Base-by-base conservation (phyloP, 2,113 vertebrate genomes). In the Entelurus aequoreus region DNA sequence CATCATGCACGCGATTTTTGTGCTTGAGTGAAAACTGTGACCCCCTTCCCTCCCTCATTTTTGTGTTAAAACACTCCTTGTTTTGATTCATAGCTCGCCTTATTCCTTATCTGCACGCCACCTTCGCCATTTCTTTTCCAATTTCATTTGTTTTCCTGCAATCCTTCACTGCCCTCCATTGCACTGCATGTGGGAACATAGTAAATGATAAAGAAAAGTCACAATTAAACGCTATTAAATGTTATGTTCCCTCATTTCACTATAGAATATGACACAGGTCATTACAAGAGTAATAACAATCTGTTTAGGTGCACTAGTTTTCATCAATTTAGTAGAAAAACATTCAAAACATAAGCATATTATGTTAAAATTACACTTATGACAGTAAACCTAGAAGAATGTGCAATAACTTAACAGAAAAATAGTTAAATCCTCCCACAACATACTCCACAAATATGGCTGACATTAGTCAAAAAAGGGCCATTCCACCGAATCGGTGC, bases 131-230 rank as follows among this genome's bases (percentile, higher is more conserved):
- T 57, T 57, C n/a, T 44, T 57, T 46, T 57, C 54, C 54, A 57
- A 57, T 57, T 57, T 14, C 55, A 57, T 57, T 57, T 57, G 2
- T 56, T 56, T 56, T 56, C 51, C n/a, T 19, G 51, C 51, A 52
- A 16, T 49, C 54, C 11, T 6, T 12, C 40, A 16, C 42, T 46
- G 42, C 54, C 15, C 4, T 10, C 28, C 11, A 7, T 54, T 6
- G 36, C 54, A 1, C 9, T 16, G 38, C 55, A 42, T 4, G 40
- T 42, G 40, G 38, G 19, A 42, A 56, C 16, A 15, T 40, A 21
- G 12, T 38, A 35, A 6, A 53, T 35, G 35, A 52, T 9, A 35
- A 4, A 55, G 15, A 14, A 55, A 54, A 36, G 5, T 15, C 37
- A 4, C 21, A n/a, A 16, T 56, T 14, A 40, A 56, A 56, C 8